Evolutionary conservation across 2,888 invertebrate genomes (phyloP).

Genomic region (Lasioglossum vierecki): DNA sequence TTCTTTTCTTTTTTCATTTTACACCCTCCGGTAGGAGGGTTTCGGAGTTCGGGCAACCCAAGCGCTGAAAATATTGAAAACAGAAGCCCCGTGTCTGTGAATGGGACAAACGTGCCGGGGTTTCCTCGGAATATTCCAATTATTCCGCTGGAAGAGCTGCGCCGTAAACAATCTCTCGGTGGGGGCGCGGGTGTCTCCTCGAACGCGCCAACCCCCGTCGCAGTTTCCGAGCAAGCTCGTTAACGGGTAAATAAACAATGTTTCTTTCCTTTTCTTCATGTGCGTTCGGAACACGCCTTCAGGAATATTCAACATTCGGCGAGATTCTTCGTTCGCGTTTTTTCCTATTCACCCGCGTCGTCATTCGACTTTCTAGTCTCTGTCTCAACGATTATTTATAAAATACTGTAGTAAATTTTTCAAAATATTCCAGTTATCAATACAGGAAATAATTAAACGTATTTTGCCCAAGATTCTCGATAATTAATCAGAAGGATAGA

Average conservation of each 20-base stretch:
- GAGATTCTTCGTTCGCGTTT: not conserved
- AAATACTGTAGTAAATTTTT: not conserved
- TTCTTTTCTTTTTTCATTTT: not conserved
- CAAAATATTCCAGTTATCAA: not conserved
- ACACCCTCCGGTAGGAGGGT: not conserved
- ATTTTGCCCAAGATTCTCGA: not conserved
- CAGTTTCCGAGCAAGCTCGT: not conserved
- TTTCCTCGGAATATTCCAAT: conserved; percentile 35
- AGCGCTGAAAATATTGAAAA: conserved; percentile 38
- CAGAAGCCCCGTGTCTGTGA: conserved; percentile 26
- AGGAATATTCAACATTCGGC: not conserved
- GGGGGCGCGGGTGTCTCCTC: not conserved
- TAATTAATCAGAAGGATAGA: not conserved
- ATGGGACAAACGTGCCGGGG: conserved; percentile 18
- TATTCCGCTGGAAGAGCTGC: conserved; percentile 9
- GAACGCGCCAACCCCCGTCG: not conserved
- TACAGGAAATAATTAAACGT: not conserved
- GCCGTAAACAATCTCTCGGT: conserved; percentile 17
- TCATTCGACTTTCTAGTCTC: not conserved
- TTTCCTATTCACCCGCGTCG: not conserved
- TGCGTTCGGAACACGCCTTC: not conserved
- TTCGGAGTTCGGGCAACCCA: not conserved
- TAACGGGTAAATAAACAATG: not conserved
- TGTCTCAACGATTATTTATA: not conserved
- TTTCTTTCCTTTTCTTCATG: not conserved